These are phyloP conservation scores for Germaria angustata DNA, from an alignment of 2,888 invertebrate genomes.

Conservation along the genomic window DNA sequence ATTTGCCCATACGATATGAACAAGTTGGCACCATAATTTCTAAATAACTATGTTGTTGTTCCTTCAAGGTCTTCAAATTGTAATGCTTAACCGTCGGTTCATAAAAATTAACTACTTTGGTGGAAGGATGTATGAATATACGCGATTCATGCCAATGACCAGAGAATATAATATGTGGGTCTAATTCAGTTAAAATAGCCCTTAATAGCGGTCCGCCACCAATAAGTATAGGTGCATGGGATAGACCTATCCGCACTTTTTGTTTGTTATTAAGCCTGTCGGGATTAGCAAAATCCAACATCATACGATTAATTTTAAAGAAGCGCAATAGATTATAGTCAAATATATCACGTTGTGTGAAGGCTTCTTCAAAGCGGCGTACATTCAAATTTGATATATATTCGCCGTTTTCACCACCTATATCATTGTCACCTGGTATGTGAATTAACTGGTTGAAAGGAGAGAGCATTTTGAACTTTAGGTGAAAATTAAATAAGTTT, in stretches of 20 bases:
- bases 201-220: conserved; percentile 80
- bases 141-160: conserved; percentile 84
- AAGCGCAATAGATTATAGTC: conserved; percentile 83
- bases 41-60: conserved; percentile 80
- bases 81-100: conserved; percentile 75
- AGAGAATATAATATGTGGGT: conserved; percentile 86
- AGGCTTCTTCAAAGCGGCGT: conserved; percentile 86
- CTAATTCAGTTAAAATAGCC: conserved; percentile 83
- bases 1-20: conserved; percentile 97
- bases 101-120: conserved; percentile 77
- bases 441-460: conserved; percentile 85
- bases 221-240: conserved; percentile 85
- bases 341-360: conserved; percentile 85
- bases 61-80: conserved; percentile 75
- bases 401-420: conserved; percentile 93
- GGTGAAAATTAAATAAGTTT: not conserved
- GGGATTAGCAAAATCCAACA: conserved; percentile 83
- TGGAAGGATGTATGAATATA: conserved; percentile 78
- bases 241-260: conserved; percentile 82
- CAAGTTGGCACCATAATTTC: conserved; percentile 96
- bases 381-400: conserved; percentile 85
- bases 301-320: conserved; percentile 88
- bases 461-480: conserved; percentile 73
- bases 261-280: conserved; percentile 79
- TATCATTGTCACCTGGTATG: conserved; percentile 98